Evolutionary conservation across 2,113 vertebrate species (phyloP).

Genomic region (Nesogale talazaci): DNA sequence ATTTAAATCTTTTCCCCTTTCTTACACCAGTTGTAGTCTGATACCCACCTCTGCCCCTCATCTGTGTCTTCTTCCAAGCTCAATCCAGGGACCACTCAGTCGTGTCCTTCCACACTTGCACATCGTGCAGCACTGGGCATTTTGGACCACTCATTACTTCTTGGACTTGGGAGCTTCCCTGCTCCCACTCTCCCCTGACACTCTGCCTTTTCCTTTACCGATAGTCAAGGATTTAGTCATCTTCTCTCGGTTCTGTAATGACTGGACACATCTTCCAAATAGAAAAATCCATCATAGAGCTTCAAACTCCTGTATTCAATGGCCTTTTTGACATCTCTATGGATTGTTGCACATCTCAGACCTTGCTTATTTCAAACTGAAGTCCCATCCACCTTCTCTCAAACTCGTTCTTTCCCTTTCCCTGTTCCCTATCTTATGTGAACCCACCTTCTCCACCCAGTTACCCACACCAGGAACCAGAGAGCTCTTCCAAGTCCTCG

Average conservation of each 20-base stretch:
- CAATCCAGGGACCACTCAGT: background rate
- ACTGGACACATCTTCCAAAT: slow-evolving; percentile 17
- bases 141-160: slow-evolving; percentile 5
- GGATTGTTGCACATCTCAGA: background rate
- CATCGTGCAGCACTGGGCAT: background rate
- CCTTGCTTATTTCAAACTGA: slow-evolving; percentile 35
- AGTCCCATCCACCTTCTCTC: background rate
- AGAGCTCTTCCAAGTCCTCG: background rate
- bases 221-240: slow-evolving; percentile 33
- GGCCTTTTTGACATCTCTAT: background rate
- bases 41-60: background rate
- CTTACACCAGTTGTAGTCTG: slow-evolving; percentile 5
- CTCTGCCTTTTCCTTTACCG: slow-evolving; percentile 18
- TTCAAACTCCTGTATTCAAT: background rate
- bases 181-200: background rate
- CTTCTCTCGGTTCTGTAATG: background rate
- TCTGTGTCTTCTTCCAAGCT: background rate
- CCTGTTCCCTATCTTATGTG: background rate
- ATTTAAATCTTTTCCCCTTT: slow-evolving; percentile 16
- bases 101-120: background rate
- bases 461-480: background rate
- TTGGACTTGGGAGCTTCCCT: background rate
- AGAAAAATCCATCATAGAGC: slow-evolving; percentile 44
- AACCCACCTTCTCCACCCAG: background rate
- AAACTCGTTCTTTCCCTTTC: slow-evolving; percentile 18